Evolutionary conservation across 2,113 vertebrate species (phyloP), one percentile per base, ranked within the genome.

Genomic region (Peromyscus leucopus): DNA sequence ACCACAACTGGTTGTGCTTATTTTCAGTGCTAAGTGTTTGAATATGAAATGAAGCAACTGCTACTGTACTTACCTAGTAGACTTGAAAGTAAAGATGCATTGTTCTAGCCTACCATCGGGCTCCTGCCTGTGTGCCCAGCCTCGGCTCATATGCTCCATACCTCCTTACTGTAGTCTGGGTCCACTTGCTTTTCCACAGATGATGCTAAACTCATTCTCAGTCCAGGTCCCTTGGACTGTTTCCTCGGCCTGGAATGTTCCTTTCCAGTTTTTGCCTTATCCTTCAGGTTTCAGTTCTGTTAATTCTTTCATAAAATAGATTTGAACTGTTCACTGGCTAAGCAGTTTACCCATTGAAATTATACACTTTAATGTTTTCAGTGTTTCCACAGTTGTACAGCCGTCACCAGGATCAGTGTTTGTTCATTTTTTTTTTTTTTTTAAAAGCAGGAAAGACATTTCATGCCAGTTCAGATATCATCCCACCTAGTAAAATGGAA

Each of bases 221-320:
- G 78, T 55, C 36, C 61, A 42, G 67, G n/a, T 91, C 48, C 36
- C 93, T 59, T 95, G 22, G 65, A 55, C 57, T 11, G 15, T 46
- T 91, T 28, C 33, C 22, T 96, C 46, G 82, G 36, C 39, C 78
- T 93, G 55, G 33, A 87, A 61, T 93, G 46, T 6, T 93, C 67
- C 93, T 93, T 19, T 93, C 61, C 51, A 17, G 72, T 17, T 26
- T 91, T 48, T 79, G 72, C 42, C 22, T 86, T 9, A 82, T 88
- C 26, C 48, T 96, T 93, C 5, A 83, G 7, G 6, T 95, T 96
- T 91, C 39, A 89, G n/a, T 31, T 96, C 39, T 90, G 19, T 74
- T 83, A 72, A 83, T 93, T 87, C 59, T 21, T 94, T 82, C 94
- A 17, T 63, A 21, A 28, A 93, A 89, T 51, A 36, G 12, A 87